Percentiles rank a stretch among this genome's conserved stretches.
These are phyloP conservation scores for Lagorchestes hirsutus DNA, from an alignment of 2,797 vertebrate genomes.

Conservation along the genomic window DNA sequence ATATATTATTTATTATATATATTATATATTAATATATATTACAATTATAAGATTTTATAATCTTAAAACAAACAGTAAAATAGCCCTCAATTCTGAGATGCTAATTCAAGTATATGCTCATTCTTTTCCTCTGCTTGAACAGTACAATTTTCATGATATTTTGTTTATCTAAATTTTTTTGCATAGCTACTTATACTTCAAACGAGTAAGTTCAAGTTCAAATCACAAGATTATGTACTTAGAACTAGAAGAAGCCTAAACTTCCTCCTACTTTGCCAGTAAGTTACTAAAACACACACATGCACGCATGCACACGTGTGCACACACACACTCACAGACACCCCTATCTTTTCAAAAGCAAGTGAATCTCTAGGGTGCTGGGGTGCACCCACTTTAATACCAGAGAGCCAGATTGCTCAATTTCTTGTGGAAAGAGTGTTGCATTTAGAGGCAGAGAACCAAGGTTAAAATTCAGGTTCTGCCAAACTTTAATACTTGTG, in stretches of 20 bases:
- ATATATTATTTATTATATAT: too few species aligned
- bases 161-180: not conserved
- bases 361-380: not conserved
- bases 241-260: not conserved
- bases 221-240: not conserved
- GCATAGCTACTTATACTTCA: not conserved
- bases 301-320: too few species aligned
- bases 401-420: not conserved
- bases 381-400: not conserved
- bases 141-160: not conserved
- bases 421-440: not conserved
- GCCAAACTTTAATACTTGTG: not conserved
- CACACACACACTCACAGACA: not conserved
- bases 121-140: not conserved
- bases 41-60: not conserved
- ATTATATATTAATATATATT: too few species aligned
- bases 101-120: not conserved
- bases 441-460: not conserved
- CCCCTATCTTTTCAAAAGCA: not conserved
- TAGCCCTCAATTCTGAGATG: not conserved
- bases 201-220: not conserved
- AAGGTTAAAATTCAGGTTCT: not conserved
- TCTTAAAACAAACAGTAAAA: not conserved
- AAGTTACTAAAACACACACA: not conserved
- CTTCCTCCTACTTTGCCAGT: not conserved